Conservation (phyloP, 1,140 invertebrate species). For the Meloidogyne chitwoodi region DNA sequence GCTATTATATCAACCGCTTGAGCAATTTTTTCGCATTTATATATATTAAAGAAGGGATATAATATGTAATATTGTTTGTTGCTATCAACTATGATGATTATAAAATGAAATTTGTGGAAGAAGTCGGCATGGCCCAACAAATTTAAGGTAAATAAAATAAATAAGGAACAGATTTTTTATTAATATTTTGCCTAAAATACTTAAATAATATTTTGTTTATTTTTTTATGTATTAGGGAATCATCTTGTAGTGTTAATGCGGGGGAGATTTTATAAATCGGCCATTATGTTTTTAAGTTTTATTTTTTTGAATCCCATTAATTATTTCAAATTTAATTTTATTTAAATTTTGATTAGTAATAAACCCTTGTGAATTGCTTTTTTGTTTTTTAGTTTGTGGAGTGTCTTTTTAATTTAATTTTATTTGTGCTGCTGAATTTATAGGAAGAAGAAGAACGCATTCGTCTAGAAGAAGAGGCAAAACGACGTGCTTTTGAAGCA, state of each 20-base stretch:
- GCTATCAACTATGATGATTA: neutral
- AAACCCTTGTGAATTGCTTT: neutral
- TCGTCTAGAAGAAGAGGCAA: constrained; percentile 53
- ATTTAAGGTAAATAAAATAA: neutral
- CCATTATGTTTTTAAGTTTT: too few relatives aligned
- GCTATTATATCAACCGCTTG: neutral
- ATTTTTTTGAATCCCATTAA: too few relatives aligned
- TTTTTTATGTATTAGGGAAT: too few relatives aligned
- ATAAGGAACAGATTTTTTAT: neutral
- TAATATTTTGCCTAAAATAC: too few relatives aligned
- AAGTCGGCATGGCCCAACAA: neutral
- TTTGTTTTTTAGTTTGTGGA: constrained; percentile 4
- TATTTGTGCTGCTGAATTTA: constrained; percentile 29
- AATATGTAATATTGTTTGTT: neutral
- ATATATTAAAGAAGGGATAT: neutral
- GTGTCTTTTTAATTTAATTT: constrained; percentile 9
- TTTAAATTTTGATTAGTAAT: too few relatives aligned
- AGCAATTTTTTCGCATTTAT: neutral
- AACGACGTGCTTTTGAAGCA: constrained; percentile 57
- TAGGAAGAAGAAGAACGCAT: constrained; percentile 59
- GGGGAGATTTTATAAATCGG: too few relatives aligned
- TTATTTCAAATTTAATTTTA: too few relatives aligned
- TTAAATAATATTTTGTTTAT: too few relatives aligned
- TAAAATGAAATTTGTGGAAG: neutral
- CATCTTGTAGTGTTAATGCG: too few relatives aligned